Base-by-base conservation (phyloP, 2,113 vertebrate genomes). In the Pedetes capensis region DNA sequence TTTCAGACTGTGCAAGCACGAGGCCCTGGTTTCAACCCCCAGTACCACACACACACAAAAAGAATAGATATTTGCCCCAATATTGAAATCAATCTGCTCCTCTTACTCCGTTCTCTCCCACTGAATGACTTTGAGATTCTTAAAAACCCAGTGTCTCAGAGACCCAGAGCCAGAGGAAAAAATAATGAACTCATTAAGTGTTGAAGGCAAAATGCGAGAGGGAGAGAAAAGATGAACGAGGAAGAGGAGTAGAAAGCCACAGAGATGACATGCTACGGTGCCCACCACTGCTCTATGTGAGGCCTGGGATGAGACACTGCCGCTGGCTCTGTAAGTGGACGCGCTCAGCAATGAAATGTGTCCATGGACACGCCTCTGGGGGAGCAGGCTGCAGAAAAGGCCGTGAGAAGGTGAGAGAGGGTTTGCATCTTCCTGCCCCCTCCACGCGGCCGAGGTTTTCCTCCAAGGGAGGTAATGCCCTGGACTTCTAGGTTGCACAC, bases 201-300 rank as follows among this genome's bases (percentile, higher is more conserved):
- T 68, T 84, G 55, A 82, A 34, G 55, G 25, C n/a, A 3, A 5
- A 25, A 27, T 18, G 5, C 17, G 16, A 84, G 55, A n/a, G 39
- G 17, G 34, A 87, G 34, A 37, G 29, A 51, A 44, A 32, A 61
- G 23, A 16, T 4, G 42, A 22, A 22, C 13, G 2, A 39, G 23
- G 7, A 57, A 6, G 63, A 25, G 39, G 55, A 29, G 37, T 29
- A 16, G 22, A 16, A 8, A 10, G 16, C 44, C 7, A 1, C 12
- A 8, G 2, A 1, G 16, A 20, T 3, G 0, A 10, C 4, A 3
- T 17, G 8, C 0, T 14, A 11, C 14, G 17, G 0, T 0, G 2
- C 55, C 64, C 32, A 14, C 17, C 25, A 1, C 32, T 1, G 0
- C 32, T 12, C n/a, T 34, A 12, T 0, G 5, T 4, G n/a, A 27